These are phyloP conservation scores for Diacarnus erythraeanus DNA, from an alignment of 37 sponge, comb jelly and placozoan species.

Conservation along the genomic window DNA sequence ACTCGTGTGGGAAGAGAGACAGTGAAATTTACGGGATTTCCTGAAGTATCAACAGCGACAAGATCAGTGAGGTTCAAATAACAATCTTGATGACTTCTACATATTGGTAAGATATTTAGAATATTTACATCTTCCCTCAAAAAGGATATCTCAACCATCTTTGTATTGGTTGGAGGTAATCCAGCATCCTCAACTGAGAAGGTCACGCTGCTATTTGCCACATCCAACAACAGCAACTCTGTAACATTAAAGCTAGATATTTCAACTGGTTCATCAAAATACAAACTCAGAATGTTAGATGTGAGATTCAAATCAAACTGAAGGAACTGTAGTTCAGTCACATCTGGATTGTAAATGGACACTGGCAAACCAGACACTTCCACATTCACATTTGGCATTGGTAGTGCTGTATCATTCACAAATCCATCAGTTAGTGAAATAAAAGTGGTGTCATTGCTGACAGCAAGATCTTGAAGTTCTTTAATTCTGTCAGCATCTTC, in stretches of 20 bases:
- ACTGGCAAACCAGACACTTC: constrained; percentile 23
- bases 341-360: constrained; percentile 58
- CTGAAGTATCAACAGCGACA: constrained; percentile 60
- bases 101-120: constrained; percentile 73
- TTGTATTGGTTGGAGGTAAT: constrained; percentile 31
- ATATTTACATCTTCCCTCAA: constrained; percentile 66
- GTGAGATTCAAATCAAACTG: constrained; percentile 72
- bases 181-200: constrained; percentile 30
- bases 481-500: constrained; percentile 70
- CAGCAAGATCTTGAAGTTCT: constrained; percentile 64
- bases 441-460: constrained; percentile 59
- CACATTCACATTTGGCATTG: constrained; percentile 23
- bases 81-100: constrained; percentile 40
- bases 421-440: constrained; percentile 40
- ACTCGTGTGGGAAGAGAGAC: constrained; percentile 40
- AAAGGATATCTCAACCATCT: constrained; percentile 47
- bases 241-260: constrained; percentile 57
- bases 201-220: constrained; percentile 29
- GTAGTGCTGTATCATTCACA: constrained; percentile 62
- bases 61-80: constrained; percentile 60
- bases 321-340: constrained; percentile 45
- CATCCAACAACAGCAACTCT: constrained; percentile 60
- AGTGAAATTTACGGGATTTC: constrained; percentile 35
- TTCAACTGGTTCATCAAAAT: constrained; percentile 85
- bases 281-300: constrained; percentile 59